phyloP scores from a whole-genome alignment of 2,797 vertebrate species.

The Xenopus petersii region DNA sequence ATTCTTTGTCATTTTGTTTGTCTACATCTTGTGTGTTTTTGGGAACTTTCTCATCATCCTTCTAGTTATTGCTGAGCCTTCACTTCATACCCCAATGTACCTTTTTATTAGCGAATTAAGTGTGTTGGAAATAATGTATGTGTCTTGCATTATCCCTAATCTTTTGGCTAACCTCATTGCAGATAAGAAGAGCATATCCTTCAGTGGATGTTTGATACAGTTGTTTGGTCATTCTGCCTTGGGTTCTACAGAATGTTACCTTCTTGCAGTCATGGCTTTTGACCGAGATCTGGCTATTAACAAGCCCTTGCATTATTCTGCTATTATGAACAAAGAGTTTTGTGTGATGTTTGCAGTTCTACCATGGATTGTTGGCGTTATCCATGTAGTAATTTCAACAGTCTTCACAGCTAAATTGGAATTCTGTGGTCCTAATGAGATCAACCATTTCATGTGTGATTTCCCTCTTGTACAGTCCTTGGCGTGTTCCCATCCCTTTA shows the following conservation, averaged over 20 bases:
- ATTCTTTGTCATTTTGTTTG: background rate
- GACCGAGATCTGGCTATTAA: constrained; percentile 5
- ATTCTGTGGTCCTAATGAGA: background rate
- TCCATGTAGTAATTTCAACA: background rate
- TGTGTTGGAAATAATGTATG: background rate
- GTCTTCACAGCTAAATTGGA: background rate
- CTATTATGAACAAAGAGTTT: background rate
- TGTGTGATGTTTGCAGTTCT: background rate
- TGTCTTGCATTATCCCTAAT: background rate
- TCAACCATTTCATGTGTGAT: constrained; percentile 6
- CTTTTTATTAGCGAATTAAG: background rate
- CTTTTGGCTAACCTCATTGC: background rate
- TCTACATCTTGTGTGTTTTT: background rate
- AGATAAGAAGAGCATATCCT: background rate
- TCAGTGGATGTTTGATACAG: background rate
- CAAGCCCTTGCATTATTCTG: background rate
- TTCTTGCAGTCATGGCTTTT: constrained; percentile 4
- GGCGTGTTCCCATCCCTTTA: background rate
- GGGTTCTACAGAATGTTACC: background rate
- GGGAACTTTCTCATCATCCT: background rate
- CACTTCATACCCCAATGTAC: constrained; percentile 8
- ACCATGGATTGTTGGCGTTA: background rate
- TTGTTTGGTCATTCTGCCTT: background rate
- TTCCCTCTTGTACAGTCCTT: background rate
- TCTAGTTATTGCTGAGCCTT: background rate